Evolutionary conservation across 2,888 invertebrate genomes (phyloP), one percentile per base, ranked within the genome.

Genomic region (Dendrolimus pini): DNA sequence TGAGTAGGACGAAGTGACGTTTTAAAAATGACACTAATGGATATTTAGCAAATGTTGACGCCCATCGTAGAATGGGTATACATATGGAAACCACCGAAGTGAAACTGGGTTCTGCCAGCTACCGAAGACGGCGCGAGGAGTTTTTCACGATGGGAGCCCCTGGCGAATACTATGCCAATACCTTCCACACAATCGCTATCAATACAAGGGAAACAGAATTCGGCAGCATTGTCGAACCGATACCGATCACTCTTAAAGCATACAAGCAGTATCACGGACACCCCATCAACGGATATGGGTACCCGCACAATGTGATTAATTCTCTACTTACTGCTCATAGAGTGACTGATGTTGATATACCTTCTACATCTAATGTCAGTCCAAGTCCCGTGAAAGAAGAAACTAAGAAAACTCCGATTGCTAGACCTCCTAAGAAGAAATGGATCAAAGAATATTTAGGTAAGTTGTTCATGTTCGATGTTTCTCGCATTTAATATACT

Each of bases 371-470:
- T n/a, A 68, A 66, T 18, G 66, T 67, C 52, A 67, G 62, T 59
- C 69, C 73, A 12, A 80, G 70, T 60, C 77, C 77, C 7, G 68
- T 70, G 47, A 84, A 77, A 63, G 72, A 78, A 63, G 76, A 80
- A 63, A 59, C 63, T 14, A 81, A 75, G 67, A 78, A 81, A 54
- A 65, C 70, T 64, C 67, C 73, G 64, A 83, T 83, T 56, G 75
- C 77, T 41, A 73, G 78, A 60, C 92, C 93, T 52, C 93, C 94
- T 54, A 95, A 95, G 86, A 95, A 95, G 89, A 94, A 94, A 80
- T 95, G 94, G 94, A 94, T 94, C 65, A 93, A 91, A 70, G 93
- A 94, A 75, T 94, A 94, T 78, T 83, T 93, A 69, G 92, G 92
- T 88, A 82, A 93, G 93, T 84, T 60, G 54, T 47, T 47, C 12